These are phyloP conservation scores for Babyrousa celebensis DNA, from an alignment of 2,797 vertebrate genomes.

Conservation along the genomic window DNA sequence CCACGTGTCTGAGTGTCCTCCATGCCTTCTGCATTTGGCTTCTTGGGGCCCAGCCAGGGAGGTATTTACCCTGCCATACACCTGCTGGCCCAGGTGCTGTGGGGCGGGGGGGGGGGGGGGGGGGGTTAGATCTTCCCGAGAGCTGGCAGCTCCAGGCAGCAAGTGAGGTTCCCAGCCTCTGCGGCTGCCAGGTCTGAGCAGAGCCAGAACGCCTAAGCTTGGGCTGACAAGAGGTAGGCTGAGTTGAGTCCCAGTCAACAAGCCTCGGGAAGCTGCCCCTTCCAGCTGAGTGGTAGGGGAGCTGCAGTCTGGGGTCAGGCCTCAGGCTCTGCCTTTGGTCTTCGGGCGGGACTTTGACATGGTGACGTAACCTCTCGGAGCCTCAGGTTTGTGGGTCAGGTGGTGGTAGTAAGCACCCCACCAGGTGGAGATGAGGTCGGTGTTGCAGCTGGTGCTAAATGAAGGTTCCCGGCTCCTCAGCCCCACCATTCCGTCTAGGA, in stretches of 20 bases:
- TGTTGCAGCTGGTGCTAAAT: not conserved
- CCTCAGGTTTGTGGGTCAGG: not conserved
- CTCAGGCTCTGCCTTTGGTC: not conserved
- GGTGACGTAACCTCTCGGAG: not conserved
- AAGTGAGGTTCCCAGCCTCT: not conserved
- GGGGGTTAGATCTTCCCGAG: not conserved
- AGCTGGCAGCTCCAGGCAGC: not conserved
- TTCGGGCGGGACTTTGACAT: not conserved
- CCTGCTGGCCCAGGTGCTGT: not conserved
- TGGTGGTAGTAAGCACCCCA: not conserved
- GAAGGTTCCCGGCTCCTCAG: not conserved
- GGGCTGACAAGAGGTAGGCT: not conserved
- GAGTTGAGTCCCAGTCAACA: not conserved
- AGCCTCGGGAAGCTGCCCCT: not conserved
- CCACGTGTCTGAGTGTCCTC: not conserved
- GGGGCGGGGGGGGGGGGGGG: not conserved
- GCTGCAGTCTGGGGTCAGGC: not conserved
- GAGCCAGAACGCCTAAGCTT: not conserved
- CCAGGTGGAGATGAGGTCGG: not conserved
- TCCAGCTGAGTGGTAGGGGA: not conserved
- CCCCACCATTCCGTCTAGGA: not conserved
- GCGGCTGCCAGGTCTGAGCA: not conserved
- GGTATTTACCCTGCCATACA: not conserved
- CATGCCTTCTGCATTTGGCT: not conserved
- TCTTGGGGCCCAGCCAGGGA: conserved; percentile 30